A percentile compares a stretch with the other conserved stretches of the same genome.
Conservation (phyloP, 2,113 vertebrate genomes). For the Petrocephalus microphthalmus region DNA sequence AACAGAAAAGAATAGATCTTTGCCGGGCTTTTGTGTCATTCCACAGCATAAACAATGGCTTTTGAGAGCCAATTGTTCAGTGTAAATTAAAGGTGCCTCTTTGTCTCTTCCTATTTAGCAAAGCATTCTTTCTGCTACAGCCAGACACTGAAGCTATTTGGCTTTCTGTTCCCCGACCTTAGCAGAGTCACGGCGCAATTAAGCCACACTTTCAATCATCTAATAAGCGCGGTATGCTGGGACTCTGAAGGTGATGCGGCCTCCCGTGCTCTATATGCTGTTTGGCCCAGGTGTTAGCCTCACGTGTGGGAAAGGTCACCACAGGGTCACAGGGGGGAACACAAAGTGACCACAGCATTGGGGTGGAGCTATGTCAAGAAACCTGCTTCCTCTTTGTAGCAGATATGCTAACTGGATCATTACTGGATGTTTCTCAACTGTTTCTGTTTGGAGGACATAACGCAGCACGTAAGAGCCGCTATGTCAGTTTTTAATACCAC, state of each 20-base stretch:
- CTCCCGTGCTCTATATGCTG: background rate
- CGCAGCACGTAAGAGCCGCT: background rate
- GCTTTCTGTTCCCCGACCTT: background rate
- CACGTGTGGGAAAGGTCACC: background rate
- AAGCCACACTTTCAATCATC: background rate
- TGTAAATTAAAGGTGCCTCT: slow-evolving; percentile 10
- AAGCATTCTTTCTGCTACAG: background rate
- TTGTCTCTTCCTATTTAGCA: background rate
- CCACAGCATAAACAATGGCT: slow-evolving; percentile 8
- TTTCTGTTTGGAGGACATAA: background rate
- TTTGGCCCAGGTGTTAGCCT: background rate
- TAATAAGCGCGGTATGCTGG: background rate
- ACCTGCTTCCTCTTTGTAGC: background rate
- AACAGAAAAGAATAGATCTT: background rate
- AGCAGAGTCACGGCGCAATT: background rate
- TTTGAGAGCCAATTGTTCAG: slow-evolving; percentile 11
- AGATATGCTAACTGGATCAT: background rate
- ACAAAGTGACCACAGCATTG: background rate
- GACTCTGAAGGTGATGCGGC: background rate
- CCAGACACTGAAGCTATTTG: background rate
- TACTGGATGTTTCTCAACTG: background rate
- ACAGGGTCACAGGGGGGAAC: background rate
- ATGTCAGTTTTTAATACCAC: background rate
- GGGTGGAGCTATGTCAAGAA: background rate
- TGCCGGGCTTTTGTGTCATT: background rate